Evolutionary conservation across 2,888 invertebrate species (phyloP).

Genomic region (Linnaemya tessellans): DNA sequence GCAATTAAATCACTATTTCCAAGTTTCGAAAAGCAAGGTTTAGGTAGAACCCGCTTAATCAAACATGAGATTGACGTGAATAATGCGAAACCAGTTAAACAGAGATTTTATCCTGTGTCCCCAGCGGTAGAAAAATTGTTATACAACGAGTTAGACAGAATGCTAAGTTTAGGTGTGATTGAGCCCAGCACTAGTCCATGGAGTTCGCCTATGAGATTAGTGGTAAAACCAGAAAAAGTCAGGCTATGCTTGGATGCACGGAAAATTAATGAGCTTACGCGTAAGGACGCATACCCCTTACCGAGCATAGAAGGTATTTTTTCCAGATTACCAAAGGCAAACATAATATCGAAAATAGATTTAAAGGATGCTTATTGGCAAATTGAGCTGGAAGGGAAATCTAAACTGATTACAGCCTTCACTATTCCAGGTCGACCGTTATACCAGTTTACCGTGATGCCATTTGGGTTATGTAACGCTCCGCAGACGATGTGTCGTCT

Average conservation of each 20-base stretch:
- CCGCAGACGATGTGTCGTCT: neutral
- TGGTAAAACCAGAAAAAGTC: too few species aligned
- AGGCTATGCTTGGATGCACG: too few species aligned
- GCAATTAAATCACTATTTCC: neutral
- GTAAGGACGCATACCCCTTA: too few species aligned
- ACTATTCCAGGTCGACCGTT: too few species aligned
- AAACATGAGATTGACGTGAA: neutral
- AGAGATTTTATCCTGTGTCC: slow-evolving; percentile 2
- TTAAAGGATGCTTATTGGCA: too few species aligned
- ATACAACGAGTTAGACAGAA: neutral
- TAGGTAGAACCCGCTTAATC: neutral
- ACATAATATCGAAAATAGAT: too few species aligned
- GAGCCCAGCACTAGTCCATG: slow-evolving; percentile 2
- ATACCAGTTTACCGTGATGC: too few species aligned
- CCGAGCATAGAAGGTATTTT: too few species aligned
- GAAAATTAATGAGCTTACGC: too few species aligned
- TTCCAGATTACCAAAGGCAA: too few species aligned
- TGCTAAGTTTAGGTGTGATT: neutral
- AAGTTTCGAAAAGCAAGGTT: neutral
- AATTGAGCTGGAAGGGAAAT: too few species aligned
- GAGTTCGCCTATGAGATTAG: slow-evolving; percentile 16
- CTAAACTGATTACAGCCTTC: neutral
- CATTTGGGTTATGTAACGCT: too few species aligned
- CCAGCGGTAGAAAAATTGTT: neutral
- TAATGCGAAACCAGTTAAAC: neutral